Conservation (phyloP, 2,888 invertebrate genomes). For the Sarcophaga caerulescens region DNA sequence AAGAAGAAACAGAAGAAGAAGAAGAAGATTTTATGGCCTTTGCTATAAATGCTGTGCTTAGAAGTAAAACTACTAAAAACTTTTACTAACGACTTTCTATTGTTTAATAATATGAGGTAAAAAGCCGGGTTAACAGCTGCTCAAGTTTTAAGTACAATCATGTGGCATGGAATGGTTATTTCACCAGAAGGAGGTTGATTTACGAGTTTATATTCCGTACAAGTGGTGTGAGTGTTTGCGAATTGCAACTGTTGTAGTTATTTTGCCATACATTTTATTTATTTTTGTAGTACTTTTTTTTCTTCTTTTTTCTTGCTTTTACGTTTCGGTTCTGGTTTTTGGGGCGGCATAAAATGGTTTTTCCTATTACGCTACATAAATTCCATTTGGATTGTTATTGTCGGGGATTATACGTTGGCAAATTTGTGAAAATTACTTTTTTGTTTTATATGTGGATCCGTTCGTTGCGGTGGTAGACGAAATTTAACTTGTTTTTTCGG, state of each 20-base stretch:
- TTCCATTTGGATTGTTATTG: constrained; percentile 72
- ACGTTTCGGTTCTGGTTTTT: not conserved
- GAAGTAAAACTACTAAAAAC: constrained; percentile 58
- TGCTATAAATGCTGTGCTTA: constrained; percentile 29
- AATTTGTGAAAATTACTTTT: constrained; percentile 80
- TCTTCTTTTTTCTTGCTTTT: constrained; percentile 15
- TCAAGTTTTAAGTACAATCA: constrained; percentile 64
- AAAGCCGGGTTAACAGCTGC: constrained; percentile 67
- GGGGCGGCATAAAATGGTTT: constrained; percentile 19
- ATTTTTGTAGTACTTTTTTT: not conserved
- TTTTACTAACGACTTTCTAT: constrained; percentile 66
- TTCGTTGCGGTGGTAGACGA: constrained; percentile 37
- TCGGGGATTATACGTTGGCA: constrained; percentile 78
- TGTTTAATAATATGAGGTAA: constrained; percentile 66
- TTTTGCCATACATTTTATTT: constrained; percentile 29
- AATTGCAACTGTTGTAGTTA: constrained; percentile 42
- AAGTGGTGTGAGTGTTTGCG: not conserved
- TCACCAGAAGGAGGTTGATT: constrained; percentile 40
- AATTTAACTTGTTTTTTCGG: constrained; percentile 5
- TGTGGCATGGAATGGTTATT: not conserved
- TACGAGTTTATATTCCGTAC: constrained; percentile 16
- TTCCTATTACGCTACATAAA: constrained; percentile 76
- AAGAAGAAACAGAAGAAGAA: not conserved
- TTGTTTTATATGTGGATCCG: constrained; percentile 75
- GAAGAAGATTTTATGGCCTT: not conserved